Conservation (phyloP, 1,140 invertebrate genomes). For the Proctacanthus coquilletti region DNA sequence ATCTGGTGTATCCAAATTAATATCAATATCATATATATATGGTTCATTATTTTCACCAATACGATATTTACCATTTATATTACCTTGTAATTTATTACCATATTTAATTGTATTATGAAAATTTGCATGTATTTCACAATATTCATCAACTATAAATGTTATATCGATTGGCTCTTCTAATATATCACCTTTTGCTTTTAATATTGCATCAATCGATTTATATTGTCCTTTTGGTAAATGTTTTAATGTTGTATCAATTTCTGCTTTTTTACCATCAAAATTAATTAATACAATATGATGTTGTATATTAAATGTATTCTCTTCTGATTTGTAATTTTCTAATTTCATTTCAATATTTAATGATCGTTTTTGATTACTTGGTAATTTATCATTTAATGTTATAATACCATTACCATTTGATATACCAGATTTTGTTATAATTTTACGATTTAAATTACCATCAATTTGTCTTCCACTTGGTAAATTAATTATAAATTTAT, state of each 20-base stretch:
- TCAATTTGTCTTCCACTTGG: conserved; percentile 24
- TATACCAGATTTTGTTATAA: conserved; percentile 20
- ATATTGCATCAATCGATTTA: conserved; percentile 11
- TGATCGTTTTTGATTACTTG: conserved; percentile 29
- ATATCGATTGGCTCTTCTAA: conserved; percentile 25
- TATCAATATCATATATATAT: conserved; percentile 17
- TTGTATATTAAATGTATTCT: conserved; percentile 24
- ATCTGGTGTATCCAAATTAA: conserved; percentile 32
- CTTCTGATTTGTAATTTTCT: conserved; percentile 31
- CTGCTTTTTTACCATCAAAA: conserved; percentile 22
- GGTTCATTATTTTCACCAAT: conserved; percentile 24
- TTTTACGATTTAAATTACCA: conserved; percentile 25
- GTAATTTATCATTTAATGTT: conserved; percentile 21
- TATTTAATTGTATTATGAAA: conserved; percentile 17
- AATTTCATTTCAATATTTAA: conserved; percentile 28
- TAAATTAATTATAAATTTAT: conserved; percentile 31
- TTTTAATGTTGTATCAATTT: conserved; percentile 15
- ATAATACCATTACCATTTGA: conserved; percentile 19
- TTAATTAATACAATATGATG: conserved; percentile 24
- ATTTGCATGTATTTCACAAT: conserved; percentile 12
- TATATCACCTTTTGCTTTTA: conserved; percentile 24
- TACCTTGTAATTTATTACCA: conserved; percentile 9
- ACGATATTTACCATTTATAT: conserved; percentile 30
- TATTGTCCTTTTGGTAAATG: conserved; percentile 18
- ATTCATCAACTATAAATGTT: conserved; percentile 15